These are phyloP conservation scores for Halocynthia aurantium DNA, from an alignment of 23 tunicate species.

Conservation along the genomic window DNA sequence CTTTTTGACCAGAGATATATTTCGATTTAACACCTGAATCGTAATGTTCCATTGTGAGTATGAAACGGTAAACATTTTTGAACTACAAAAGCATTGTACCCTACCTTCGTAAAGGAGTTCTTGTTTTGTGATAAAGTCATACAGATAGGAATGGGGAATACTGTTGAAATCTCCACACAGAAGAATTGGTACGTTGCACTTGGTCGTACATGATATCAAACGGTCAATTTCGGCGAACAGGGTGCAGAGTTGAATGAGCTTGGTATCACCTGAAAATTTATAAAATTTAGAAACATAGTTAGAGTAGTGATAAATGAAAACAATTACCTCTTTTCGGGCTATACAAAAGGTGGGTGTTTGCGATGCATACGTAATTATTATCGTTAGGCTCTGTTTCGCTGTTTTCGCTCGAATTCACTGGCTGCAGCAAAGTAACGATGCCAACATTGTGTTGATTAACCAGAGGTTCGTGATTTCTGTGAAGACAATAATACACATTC, in stretches of 20 bases:
- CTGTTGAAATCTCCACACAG: slow-evolving; percentile 93
- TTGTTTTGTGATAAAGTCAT: slow-evolving; percentile 54
- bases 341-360: slow-evolving; percentile 76
- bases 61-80: neutral
- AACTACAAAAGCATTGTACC: neutral
- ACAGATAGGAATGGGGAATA: slow-evolving; percentile 49
- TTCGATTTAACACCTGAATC: slow-evolving; percentile 27
- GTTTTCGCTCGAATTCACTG: neutral
- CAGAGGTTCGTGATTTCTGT: neutral
- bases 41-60: neutral
- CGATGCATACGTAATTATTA: slow-evolving; percentile 36
- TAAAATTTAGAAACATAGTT: neutral
- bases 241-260: slow-evolving; percentile 59
- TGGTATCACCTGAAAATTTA: slow-evolving; percentile 51
- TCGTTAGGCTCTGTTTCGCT: slow-evolving; percentile 2
- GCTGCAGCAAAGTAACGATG: slow-evolving; percentile 35
- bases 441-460: slow-evolving; percentile 81
- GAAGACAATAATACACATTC: no score
- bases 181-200: slow-evolving; percentile 30
- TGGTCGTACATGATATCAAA: slow-evolving; percentile 8
- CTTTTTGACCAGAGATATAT: slow-evolving; percentile 61
- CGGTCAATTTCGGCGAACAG: slow-evolving; percentile 65
- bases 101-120: slow-evolving; percentile 54
- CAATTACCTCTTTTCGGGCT: slow-evolving; percentile 70
- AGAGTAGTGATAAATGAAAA: neutral